Conservation (phyloP, 2,888 invertebrate genomes). For the Cerastis leucographa region DNA sequence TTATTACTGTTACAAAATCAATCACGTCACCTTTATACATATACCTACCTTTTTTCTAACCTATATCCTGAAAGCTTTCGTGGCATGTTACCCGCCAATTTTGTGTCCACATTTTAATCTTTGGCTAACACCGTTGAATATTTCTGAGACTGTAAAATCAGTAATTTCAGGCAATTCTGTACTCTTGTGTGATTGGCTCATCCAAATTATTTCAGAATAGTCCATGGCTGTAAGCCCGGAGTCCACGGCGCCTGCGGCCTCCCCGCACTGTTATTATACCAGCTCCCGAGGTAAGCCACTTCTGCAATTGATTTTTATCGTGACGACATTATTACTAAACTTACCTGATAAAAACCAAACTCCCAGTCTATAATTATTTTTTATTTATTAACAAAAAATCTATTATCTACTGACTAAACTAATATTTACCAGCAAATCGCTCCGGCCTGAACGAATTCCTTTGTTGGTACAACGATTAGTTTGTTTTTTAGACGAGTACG, state of each 20-base stretch:
- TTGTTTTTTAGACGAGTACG: slow-evolving; percentile 50
- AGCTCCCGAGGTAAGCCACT: slow-evolving; percentile 82
- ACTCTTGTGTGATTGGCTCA: slow-evolving; percentile 12
- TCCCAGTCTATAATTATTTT: slow-evolving; percentile 71
- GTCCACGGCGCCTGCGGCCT: slow-evolving; percentile 66
- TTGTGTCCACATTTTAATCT: neutral
- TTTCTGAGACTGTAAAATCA: neutral
- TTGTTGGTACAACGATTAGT: slow-evolving; percentile 56
- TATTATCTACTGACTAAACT: slow-evolving; percentile 74
- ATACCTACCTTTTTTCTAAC: neutral
- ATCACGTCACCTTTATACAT: neutral
- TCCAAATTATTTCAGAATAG: slow-evolving; percentile 62
- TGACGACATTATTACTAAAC: slow-evolving; percentile 86
- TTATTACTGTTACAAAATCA: neutral
- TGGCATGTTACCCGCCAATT: neutral
- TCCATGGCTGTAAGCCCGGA: slow-evolving; percentile 53
- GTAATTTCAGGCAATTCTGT: neutral
- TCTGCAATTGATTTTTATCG: slow-evolving; percentile 87
- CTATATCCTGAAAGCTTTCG: neutral
- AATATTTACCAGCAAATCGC: slow-evolving; percentile 74
- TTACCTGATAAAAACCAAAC: slow-evolving; percentile 75
- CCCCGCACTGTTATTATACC: slow-evolving; percentile 82
- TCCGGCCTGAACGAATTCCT: slow-evolving; percentile 62
- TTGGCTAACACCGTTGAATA: neutral
- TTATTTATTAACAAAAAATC: slow-evolving; percentile 80